Conservation (phyloP, 2,113 vertebrate genomes). For the Zapornia atra region DNA sequence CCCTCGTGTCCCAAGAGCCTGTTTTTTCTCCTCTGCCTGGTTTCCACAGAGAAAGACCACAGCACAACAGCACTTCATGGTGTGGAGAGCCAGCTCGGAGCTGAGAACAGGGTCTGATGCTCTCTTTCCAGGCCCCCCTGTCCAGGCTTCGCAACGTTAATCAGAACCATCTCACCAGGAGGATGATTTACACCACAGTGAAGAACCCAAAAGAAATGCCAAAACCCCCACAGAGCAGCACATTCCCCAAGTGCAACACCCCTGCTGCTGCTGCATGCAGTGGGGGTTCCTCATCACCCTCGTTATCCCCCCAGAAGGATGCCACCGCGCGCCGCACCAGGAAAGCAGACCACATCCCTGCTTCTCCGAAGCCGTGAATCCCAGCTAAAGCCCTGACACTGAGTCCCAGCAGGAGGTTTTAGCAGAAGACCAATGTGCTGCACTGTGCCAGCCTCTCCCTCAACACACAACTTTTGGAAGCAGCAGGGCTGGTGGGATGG, state of each 20-base stretch:
- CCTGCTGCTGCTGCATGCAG: background rate
- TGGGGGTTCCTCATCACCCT: background rate
- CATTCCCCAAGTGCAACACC: rapidly evolving
- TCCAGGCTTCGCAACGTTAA: background rate
- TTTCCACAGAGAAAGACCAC: background rate
- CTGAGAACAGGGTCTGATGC: background rate
- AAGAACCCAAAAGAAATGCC: background rate
- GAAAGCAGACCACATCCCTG: background rate
- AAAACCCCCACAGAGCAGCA: rapidly evolving
- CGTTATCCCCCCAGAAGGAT: background rate
- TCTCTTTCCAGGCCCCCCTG: background rate
- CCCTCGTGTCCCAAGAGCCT: background rate
- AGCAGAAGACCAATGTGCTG: background rate
- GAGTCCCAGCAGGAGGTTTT: constrained; percentile 2
- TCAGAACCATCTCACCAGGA: background rate
- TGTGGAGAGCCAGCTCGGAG: background rate
- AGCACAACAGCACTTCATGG: rapidly evolving
- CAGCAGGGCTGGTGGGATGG: background rate
- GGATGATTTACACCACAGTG: rapidly evolving
- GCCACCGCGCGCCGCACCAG: background rate
- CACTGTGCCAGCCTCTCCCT: background rate
- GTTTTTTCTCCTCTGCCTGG: background rate
- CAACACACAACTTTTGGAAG: background rate
- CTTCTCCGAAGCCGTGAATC: background rate
- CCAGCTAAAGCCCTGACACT: background rate